Percentiles rank a stretch among this genome's conserved stretches.
Evolutionary conservation across 2,888 invertebrate genomes (phyloP).

Genomic region (Galerucella calmariensis): DNA sequence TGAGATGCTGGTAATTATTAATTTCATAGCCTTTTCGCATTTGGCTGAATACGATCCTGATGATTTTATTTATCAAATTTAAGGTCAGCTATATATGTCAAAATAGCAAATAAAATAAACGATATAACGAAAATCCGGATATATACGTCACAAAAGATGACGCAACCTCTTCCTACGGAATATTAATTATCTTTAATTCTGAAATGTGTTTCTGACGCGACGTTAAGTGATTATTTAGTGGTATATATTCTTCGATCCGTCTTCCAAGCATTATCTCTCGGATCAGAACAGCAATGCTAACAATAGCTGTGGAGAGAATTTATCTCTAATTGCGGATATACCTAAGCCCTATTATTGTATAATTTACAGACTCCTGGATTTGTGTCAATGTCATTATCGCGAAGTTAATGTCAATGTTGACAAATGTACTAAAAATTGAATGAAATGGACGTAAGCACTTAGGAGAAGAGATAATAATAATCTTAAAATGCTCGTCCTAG

Average conservation of each 20-base stretch:
- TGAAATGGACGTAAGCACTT: too few relatives aligned
- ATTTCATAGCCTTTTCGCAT: too few relatives aligned
- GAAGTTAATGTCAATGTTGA: neutral
- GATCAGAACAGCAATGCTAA: neutral
- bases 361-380: neutral
- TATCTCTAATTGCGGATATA: constrained; percentile 1
- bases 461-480: too few relatives aligned
- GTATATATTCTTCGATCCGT: neutral
- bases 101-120: too few relatives aligned
- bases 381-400: neutral
- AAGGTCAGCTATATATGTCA: too few relatives aligned
- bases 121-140: too few relatives aligned
- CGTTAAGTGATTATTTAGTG: constrained; percentile 4
- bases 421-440: too few relatives aligned
- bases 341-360: neutral
- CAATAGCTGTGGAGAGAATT: neutral
- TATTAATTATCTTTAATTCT: neutral
- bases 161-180: neutral
- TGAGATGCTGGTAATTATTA: too few relatives aligned
- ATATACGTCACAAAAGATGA: neutral
- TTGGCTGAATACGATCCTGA: too few relatives aligned
- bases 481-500: too few relatives aligned
- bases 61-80: too few relatives aligned
- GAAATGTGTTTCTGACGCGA: neutral
- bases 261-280: neutral